Evolutionary conservation across 1,140 invertebrate genomes (phyloP), one percentile per base, ranked within the genome.

Genomic region (Caerostris extrusa): DNA sequence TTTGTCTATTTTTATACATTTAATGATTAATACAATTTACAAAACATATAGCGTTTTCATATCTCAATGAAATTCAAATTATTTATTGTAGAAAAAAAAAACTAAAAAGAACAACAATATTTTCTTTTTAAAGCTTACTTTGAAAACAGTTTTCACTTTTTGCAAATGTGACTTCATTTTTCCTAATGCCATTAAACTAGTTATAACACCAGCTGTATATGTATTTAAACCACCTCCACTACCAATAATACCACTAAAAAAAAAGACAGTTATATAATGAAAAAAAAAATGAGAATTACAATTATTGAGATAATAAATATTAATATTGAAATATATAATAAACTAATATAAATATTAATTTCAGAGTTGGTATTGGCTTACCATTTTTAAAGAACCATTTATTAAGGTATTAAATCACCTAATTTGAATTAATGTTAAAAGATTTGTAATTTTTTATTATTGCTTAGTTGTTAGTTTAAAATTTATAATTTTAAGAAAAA

Each of bases 161-260:
- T 94, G 82, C 19, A 94, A 82, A 64, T 94, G 94, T 19, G 82
- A 61, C 10, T 91, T 91, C 90, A 94, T 56, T 81, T 91, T 91
- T 14, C 96, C 96, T 14, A 97, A 93, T 58, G 97, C 96, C 57
- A 97, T 95, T 6, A 97, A 95, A 95, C 96, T 97, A 3, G 96
- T 95, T 7, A 97, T 95, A 64, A 97, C 94, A 57, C 96, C 96
- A 6, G 97, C 96, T 61, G 96, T 96, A 67, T 97, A 97, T 94
- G 97, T 97, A 95, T 97, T 97, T 6, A 97, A 96, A 82, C 96
- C 96, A 3, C 97, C 97, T 7, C 97, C 97, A 94, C 97, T 97
- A 85, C 95, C 95, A 17, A 97, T 95, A 60, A 97, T 95, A 10
- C 96, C 96, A 95, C 96, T 96, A 94, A 61, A 95, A 95, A 69